These are phyloP conservation scores for Glomeris maerens DNA, from an alignment of 1,140 invertebrate genomes.

Conservation along the genomic window DNA sequence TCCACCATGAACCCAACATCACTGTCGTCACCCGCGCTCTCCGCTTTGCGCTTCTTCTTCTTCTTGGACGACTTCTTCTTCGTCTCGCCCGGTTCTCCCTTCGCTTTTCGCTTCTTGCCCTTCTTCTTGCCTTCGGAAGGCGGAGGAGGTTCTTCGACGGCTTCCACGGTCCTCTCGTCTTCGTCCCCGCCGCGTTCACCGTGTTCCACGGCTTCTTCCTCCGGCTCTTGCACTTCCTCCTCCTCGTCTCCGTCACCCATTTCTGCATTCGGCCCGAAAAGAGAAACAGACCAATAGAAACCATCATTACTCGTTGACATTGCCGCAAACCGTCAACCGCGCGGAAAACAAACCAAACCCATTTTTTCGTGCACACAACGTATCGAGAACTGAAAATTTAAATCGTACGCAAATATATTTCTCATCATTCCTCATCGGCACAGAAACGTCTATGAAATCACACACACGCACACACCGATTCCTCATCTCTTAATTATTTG, in stretches of 20 bases:
- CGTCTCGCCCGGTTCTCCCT: conserved; percentile 41
- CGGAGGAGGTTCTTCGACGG: conserved; percentile 42
- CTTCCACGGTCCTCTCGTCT: conserved; percentile 52
- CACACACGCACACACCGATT: too few species aligned
- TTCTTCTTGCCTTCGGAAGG: conserved; percentile 54
- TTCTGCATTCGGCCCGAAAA: conserved; percentile 24
- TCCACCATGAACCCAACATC: conserved; percentile 57
- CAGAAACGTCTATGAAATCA: too few species aligned
- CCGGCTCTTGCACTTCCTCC: conserved; percentile 41
- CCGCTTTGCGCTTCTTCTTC: conserved; percentile 74
- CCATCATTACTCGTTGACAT: conserved; percentile 7
- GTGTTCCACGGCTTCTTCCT: conserved; percentile 32
- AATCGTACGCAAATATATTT: too few species aligned
- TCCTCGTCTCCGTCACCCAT: conserved; percentile 43
- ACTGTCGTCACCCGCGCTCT: conserved; percentile 47
- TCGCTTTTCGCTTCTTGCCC: conserved; percentile 76
- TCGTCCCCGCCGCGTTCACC: too few species aligned
- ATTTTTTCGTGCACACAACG: conserved; percentile 17
- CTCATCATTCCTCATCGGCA: too few species aligned
- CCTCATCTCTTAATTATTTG: too few species aligned
- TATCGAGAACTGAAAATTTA: too few species aligned
- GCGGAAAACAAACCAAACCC: conserved; percentile 19
- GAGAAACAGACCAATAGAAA: conserved; percentile 15
- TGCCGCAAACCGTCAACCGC: conserved; percentile 5
- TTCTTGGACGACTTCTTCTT: conserved; percentile 80